These are phyloP conservation scores for Cheilosia variabilis DNA, from an alignment of 2,888 invertebrate genomes.

Conservation along the genomic window DNA sequence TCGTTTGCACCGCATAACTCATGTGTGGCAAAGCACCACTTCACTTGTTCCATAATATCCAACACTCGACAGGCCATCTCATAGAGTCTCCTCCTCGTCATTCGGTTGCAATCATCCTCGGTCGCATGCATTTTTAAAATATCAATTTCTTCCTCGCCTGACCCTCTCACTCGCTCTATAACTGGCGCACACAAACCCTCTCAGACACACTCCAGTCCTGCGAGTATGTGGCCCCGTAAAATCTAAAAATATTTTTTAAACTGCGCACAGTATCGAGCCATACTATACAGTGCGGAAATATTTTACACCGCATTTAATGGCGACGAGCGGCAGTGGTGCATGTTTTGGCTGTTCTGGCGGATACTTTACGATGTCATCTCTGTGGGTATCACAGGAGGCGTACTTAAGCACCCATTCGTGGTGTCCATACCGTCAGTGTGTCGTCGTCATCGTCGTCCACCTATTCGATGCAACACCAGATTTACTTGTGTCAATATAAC, in stretches of 20 bases:
- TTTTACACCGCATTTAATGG: conserved; percentile 36
- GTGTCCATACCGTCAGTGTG: conserved; percentile 7
- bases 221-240: conserved; percentile 31
- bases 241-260: conserved; percentile 71
- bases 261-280: conserved; percentile 52
- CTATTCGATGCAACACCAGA: conserved; percentile 29
- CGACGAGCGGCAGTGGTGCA: conserved; percentile 39
- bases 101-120: conserved; percentile 44
- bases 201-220: conserved; percentile 34
- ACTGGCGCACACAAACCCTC: conserved; percentile 27
- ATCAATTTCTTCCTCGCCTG: conserved; percentile 40
- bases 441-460: conserved; percentile 17
- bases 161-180: background rate
- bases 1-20: conserved; percentile 71
- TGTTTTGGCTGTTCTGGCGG: conserved; percentile 56
- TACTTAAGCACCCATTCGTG: conserved; percentile 53
- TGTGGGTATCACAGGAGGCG: conserved; percentile 72
- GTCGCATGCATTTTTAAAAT: conserved; percentile 65
- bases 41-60: conserved; percentile 52
- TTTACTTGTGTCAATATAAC: conserved; percentile 41
- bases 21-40: conserved; percentile 50
- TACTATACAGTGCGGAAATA: conserved; percentile 24
- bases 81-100: conserved; percentile 12
- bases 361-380: conserved; percentile 67
- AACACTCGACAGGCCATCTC: conserved; percentile 20